A percentile compares a stretch with the other conserved stretches of the same genome.
These are phyloP conservation scores for Leuciscus idus DNA, from an alignment of 2,113 vertebrate genomes.

Conservation along the genomic window DNA sequence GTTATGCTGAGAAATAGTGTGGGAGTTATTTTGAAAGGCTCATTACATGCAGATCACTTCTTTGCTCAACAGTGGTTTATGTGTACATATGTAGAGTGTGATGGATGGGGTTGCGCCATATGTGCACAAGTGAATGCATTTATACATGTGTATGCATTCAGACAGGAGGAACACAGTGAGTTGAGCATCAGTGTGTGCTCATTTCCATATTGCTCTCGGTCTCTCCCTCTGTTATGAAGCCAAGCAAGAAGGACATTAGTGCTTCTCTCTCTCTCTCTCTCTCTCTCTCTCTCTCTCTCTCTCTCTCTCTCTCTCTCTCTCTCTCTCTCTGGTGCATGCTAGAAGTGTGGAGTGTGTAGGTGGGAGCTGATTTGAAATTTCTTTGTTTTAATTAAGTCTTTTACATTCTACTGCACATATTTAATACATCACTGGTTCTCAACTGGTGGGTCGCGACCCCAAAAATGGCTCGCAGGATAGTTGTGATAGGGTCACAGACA, in stretches of 20 bases:
- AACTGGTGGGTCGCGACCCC: neutral
- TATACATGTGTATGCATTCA: slow-evolving; percentile 5
- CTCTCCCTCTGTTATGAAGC: neutral
- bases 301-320: neutral
- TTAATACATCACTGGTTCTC: neutral
- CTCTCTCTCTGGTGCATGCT: neutral
- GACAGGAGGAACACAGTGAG: neutral
- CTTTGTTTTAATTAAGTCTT: neutral
- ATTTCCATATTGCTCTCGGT: neutral
- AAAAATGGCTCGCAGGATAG: neutral
- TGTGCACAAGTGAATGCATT: slow-evolving; percentile 4
- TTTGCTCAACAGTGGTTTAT: neutral
- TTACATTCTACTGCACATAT: neutral
- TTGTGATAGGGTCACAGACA: neutral
- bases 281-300: neutral
- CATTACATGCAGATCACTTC: slow-evolving; percentile 39
- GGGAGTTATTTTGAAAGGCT: slow-evolving; percentile 44
- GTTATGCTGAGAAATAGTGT: slow-evolving; percentile 8
- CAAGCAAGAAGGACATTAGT: slow-evolving; percentile 19
- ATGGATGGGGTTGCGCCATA: slow-evolving; percentile 13
- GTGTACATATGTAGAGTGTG: slow-evolving; percentile 34
- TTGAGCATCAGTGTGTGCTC: neutral
- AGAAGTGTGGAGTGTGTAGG: slow-evolving; percentile 1
- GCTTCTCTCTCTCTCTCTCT: neutral
- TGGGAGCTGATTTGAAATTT: neutral